Evolutionary conservation across 1,140 invertebrate species (phyloP), one percentile per base, ranked within the genome.

Genomic region (Listronotus bonariensis): DNA sequence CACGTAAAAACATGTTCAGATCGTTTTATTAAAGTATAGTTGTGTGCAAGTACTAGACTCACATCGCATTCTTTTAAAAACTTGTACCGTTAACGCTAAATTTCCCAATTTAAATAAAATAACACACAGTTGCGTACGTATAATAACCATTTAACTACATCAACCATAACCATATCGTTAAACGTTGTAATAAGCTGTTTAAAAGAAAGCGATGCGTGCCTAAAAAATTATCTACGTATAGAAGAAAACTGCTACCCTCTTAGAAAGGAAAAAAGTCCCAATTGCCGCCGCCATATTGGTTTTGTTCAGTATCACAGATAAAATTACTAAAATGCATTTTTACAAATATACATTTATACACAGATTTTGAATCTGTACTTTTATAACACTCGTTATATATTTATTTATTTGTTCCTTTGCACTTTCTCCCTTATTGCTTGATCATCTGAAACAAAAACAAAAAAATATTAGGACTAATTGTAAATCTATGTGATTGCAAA

Each of bases 221-320:
- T 14, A 40, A 40, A 40, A 40, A 40, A 14, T 18, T 12, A 8
- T 43, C n/a, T 15, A 14, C n/a, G 6, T 15, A 43, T 43, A 8
- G 41, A 43, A 18, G n/a, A 43, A 38, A 54, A 41, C 26, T 26
- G n/a, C n/a, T n/a, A 15, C 52, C 52, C 31, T 12, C 7, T 36
- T 51, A 51, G 6, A 11, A 11, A n/a, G 38, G 17, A 14, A 32
- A 14, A 32, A 36, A n/a, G 42, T 26, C 68, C 66, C 65, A 64
- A 62, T 64, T 51, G 56, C 64, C 60, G 46, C 58, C 65, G 55
- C 51, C 57, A 40, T 41, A 56, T 40, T 57, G 54, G 67, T 76
- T 73, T 77, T 77, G 74, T 78, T 75, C 78, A 76, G 82, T 85
- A 85, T 85, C 83, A 85, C 83, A 85, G 83, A 84, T 84, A 85